A percentile compares a stretch with the other conserved stretches of the same genome.
These are phyloP conservation scores for Ciconia nigra DNA, from an alignment of 2,797 vertebrate genomes.

Conservation along the genomic window DNA sequence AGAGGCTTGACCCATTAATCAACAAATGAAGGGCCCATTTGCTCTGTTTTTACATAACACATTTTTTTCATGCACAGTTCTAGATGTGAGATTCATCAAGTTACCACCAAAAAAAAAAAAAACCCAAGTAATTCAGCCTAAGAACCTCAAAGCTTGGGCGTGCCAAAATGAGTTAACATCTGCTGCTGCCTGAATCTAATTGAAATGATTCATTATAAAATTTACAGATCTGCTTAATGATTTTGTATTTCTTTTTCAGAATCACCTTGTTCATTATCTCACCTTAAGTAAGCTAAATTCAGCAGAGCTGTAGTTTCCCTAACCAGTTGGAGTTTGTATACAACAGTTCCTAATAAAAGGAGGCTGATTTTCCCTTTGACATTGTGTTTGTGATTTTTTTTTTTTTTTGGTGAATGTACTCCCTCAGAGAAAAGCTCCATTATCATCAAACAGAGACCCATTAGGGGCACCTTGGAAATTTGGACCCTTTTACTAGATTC, in stretches of 20 bases:
- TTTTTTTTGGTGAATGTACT: not conserved
- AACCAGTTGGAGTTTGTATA: not conserved
- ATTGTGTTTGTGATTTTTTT: not conserved
- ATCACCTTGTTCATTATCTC: constrained; percentile 57
- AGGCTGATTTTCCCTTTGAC: not conserved
- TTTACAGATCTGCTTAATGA: constrained; percentile 73
- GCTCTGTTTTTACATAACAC: constrained; percentile 39
- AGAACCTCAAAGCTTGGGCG: constrained; percentile 59
- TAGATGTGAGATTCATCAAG: constrained; percentile 55
- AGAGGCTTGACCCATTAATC: constrained; percentile 56
- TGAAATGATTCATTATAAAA: constrained; percentile 77
- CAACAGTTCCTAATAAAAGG: not conserved
- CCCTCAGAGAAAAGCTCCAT: constrained; percentile 16
- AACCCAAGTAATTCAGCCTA: constrained; percentile 25
- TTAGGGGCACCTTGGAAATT: constrained; percentile 69
- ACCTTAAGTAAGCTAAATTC: constrained; percentile 30
- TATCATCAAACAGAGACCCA: constrained; percentile 25
- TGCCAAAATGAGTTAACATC: constrained; percentile 73
- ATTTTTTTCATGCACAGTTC: not conserved
- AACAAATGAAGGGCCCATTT: constrained; percentile 50
- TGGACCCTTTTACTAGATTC: constrained; percentile 60
- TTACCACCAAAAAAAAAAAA: constrained; percentile 5
- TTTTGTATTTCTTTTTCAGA: constrained; percentile 72
- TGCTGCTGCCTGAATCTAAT: constrained; percentile 73
- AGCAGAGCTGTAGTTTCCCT: not conserved